A percentile compares a stretch with the other conserved stretches of the same genome.
Evolutionary conservation across 2,888 invertebrate species (phyloP).

Genomic region (Mesoligia furuncula): DNA sequence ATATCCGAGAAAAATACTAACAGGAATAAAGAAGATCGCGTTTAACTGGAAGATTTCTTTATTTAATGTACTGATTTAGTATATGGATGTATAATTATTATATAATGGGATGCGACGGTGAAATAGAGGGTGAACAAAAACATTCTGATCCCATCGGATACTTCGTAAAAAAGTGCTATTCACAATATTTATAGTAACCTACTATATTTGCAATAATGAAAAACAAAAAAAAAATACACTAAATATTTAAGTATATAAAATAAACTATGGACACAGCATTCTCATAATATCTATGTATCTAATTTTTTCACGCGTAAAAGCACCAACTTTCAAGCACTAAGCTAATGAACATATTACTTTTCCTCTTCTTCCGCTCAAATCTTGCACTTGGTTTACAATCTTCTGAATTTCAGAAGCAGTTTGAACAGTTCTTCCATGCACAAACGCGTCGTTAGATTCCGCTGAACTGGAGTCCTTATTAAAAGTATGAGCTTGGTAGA

Average conservation of each 20-base stretch:
- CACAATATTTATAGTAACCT: too few species aligned
- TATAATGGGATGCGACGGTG: neutral
- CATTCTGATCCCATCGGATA: neutral
- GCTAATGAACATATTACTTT: neutral
- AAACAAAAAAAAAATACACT: neutral
- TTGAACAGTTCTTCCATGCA: slow-evolving; percentile 14
- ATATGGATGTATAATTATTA: neutral
- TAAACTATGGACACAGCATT: neutral
- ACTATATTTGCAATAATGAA: neutral
- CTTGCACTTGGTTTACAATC: neutral
- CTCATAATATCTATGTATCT: neutral
- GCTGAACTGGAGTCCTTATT: neutral
- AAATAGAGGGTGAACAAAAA: neutral
- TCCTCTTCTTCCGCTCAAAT: neutral
- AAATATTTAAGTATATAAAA: neutral
- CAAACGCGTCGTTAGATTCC: neutral
- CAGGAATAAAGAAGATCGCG: neutral
- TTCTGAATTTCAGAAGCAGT: slow-evolving; percentile 19
- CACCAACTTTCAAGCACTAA: neutral
- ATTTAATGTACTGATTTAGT: neutral
- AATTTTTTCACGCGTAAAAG: neutral
- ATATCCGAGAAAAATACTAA: neutral
- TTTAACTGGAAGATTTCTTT: neutral
- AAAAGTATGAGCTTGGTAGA: neutral
- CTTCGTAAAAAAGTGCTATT: neutral